A percentile compares a stretch with the other conserved stretches of the same genome.
Evolutionary conservation across 2,113 vertebrate species (phyloP).

Genomic region (Otus sunia): DNA sequence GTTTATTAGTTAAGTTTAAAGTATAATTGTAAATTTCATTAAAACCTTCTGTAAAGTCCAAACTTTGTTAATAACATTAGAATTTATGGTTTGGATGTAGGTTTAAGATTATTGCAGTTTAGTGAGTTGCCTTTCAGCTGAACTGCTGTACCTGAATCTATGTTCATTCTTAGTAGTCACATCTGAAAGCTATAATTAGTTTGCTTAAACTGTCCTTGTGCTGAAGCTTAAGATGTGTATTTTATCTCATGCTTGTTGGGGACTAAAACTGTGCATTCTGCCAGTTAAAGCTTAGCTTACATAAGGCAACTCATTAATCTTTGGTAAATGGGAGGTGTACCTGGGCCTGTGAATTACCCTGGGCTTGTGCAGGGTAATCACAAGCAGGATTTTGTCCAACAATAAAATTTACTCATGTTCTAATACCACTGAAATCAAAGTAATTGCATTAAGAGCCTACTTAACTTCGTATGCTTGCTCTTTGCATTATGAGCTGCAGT

Average conservation of each 20-base stretch:
- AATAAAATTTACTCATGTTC: not conserved
- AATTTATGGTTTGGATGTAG: not conserved
- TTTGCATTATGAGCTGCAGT: not conserved
- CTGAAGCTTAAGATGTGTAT: not conserved
- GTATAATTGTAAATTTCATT: not conserved
- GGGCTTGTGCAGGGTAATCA: not conserved
- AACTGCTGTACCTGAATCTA: not conserved
- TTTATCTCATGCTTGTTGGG: not conserved
- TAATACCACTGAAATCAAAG: not conserved
- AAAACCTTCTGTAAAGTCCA: not conserved
- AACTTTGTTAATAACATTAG: not conserved
- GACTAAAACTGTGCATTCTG: not conserved
- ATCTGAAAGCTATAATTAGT: not conserved
- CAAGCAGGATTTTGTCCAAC: not conserved
- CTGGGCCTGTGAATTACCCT: not conserved
- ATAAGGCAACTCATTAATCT: not conserved
- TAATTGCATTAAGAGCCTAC: not conserved
- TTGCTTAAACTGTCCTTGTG: not conserved
- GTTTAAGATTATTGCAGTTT: not conserved
- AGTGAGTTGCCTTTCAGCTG: not conserved
- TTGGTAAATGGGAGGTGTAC: not conserved
- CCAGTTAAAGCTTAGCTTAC: not conserved
- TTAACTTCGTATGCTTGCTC: not conserved
- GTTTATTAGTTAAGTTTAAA: not conserved
- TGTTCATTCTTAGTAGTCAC: not conserved